Conservation (phyloP, 1,140 invertebrate genomes). For the Drosophila murphyi region DNA sequence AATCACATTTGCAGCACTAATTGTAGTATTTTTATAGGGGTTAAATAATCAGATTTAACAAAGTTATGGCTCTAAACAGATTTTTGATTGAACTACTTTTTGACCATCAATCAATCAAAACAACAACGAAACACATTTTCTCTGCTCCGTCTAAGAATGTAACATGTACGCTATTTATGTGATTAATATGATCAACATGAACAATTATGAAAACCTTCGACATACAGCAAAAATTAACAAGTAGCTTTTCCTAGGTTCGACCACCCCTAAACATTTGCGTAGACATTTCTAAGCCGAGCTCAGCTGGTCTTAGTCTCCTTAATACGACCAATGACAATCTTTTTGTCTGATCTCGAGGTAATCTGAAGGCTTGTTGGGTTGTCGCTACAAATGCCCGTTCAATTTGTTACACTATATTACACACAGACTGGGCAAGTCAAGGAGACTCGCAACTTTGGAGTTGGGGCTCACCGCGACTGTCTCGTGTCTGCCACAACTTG, state of each 20-base stretch:
- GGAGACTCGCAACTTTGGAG: slow-evolving; percentile 39
- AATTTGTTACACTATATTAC: slow-evolving; percentile 76
- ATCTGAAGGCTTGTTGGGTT: slow-evolving; percentile 50
- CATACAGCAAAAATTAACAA: too few species aligned
- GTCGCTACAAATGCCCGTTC: slow-evolving; percentile 75
- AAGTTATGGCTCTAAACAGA: too few species aligned
- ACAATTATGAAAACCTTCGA: too few species aligned
- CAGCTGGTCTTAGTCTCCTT: not conserved
- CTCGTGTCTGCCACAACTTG: slow-evolving; percentile 66
- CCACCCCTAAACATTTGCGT: not conserved
- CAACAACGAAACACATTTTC: too few species aligned
- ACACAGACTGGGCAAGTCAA: slow-evolving; percentile 35
- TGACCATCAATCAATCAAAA: too few species aligned
- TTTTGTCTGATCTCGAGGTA: slow-evolving; percentile 7
- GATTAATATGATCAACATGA: too few species aligned
- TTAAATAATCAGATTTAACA: too few species aligned
- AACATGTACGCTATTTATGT: too few species aligned
- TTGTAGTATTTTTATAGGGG: too few species aligned
- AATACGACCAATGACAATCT: slow-evolving; percentile 1
- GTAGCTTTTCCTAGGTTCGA: not conserved
- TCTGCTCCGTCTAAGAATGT: too few species aligned
- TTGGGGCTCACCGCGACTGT: slow-evolving; percentile 7
- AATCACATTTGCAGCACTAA: too few species aligned
- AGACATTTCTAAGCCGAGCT: not conserved
- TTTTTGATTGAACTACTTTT: too few species aligned